Conservation (phyloP, 2,797 vertebrate species). For the Hemitrygon akajei region DNA sequence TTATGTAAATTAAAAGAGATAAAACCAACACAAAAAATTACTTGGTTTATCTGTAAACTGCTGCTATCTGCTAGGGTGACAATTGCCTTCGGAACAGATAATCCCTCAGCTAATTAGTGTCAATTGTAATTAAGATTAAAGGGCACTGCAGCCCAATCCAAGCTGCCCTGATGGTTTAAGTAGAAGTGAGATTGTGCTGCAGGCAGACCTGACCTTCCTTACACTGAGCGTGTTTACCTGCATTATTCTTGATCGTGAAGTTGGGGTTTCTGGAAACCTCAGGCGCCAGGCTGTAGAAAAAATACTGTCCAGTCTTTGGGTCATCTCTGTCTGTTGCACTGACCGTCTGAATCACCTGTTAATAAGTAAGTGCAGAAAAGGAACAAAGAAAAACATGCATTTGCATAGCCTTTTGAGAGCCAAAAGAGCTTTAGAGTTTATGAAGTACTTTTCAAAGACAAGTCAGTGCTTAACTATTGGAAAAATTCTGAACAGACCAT, state of each 20-base stretch:
- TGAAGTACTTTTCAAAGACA: too few relatives aligned
- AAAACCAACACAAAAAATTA: not conserved
- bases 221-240: constrained; percentile 63
- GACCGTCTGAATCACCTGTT: constrained; percentile 88
- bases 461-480: too few relatives aligned
- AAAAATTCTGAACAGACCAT: too few relatives aligned
- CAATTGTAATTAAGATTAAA: constrained; percentile 18
- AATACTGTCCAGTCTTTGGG: constrained; percentile 88
- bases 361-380: not conserved
- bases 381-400: too few relatives aligned
- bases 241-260: constrained; percentile 96
- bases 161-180: not conserved
- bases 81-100: not conserved
- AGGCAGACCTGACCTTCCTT: too few relatives aligned
- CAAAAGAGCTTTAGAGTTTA: too few relatives aligned
- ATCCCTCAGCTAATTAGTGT: not conserved
- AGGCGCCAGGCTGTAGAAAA: constrained; percentile 84
- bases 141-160: not conserved
- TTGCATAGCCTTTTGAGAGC: too few relatives aligned
- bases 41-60: not conserved
- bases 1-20: not conserved
- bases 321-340: constrained; percentile 92
- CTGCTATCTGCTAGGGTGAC: not conserved
- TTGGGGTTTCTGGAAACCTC: constrained; percentile 96
- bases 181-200: not conserved